Base-by-base conservation (phyloP, 1,140 invertebrate species). In the Cotesia chilonis region DNA sequence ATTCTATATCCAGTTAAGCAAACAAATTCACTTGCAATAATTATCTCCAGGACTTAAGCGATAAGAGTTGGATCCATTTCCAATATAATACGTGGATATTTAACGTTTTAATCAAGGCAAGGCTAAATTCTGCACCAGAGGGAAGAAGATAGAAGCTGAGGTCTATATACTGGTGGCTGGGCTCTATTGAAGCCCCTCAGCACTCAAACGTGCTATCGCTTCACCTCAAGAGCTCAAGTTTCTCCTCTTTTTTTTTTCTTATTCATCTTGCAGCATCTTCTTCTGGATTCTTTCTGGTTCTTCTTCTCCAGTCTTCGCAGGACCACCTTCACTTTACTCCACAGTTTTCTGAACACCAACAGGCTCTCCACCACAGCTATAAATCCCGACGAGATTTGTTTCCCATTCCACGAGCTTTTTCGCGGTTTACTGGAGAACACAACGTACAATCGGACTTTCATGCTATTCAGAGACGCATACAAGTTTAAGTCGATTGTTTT, bases 111-210 rank as follows among this genome's bases (percentile, higher is more conserved):
- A 28, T 28, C 28, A 28, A 28, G 28, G 3, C 28, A 28, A 28
- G 28, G 28, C 28, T 0, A 28, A 28, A 2, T 28, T 28, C 28
- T 28, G 28, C 28, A 28, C 28, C 28, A 28, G 28, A 28, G 28
- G 3, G 28, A 28, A 28, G 28, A 28, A 28, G 28, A 28, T 38
- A 64, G 71, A 70, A 64, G 54, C 66, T 68, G 65, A 73, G 70
- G 37, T 72, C 72, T 76, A 52, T 74, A 72, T 67, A 76, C 68
- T 28, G 17, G 54, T 12, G 47, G 55, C 68, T 41, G 71, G 59
- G 66, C 74, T 75, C 75, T 77, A 77, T 75, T 77, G 73, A 75
- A 74, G 65, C 61, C 60, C 70, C 71, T 70, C 69, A 60, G 70
- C 59, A 60, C 57, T 71, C 55, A 37, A 67, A 41, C 12, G 38